Conservation (phyloP, 1,140 invertebrate species). For the Drosophila miranda region DNA sequence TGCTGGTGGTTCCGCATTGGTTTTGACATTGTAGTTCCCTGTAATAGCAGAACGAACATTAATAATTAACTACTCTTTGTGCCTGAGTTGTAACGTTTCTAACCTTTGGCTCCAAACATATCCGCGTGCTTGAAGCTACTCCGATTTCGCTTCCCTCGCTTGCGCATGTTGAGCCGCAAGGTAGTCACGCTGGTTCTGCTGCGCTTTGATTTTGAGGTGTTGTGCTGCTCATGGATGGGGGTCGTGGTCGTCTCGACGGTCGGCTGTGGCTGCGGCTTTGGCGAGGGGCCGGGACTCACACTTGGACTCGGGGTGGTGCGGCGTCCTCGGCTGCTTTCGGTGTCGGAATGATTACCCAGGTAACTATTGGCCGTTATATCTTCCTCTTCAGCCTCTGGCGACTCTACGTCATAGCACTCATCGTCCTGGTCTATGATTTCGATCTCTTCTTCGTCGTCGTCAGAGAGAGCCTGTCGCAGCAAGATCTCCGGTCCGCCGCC, state of each 20-base stretch:
- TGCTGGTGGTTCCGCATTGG: conserved; percentile 14
- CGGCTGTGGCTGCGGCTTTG: conserved; percentile 12
- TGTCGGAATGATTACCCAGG: conserved; percentile 67
- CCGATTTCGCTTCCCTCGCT: conserved; percentile 47
- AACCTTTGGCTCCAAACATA: conserved; percentile 71
- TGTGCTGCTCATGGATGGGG: conserved; percentile 17
- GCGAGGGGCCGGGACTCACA: conserved; percentile 11
- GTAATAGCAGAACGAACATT: neutral
- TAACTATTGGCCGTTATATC: conserved; percentile 20
- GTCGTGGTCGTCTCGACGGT: conserved; percentile 19
- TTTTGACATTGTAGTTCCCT: conserved; percentile 56
- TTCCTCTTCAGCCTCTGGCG: conserved; percentile 24
- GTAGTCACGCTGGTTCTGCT: conserved; percentile 46
- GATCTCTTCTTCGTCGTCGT: conserved; percentile 70
- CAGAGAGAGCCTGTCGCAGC: conserved; percentile 78
- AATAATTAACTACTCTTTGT: neutral
- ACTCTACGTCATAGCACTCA: conserved; percentile 28
- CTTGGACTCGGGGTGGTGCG: conserved; percentile 37
- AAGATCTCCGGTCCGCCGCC: conserved; percentile 92
- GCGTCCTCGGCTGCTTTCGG: conserved; percentile 69
- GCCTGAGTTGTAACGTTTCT: neutral
- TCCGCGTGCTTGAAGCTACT: conserved; percentile 60
- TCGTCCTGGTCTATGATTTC: conserved; percentile 77
- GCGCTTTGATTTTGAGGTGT: conserved; percentile 29
- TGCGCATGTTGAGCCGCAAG: conserved; percentile 67